Base-by-base conservation (phyloP, 2,797 vertebrate species). In the Lagothrix lagotricha region DNA sequence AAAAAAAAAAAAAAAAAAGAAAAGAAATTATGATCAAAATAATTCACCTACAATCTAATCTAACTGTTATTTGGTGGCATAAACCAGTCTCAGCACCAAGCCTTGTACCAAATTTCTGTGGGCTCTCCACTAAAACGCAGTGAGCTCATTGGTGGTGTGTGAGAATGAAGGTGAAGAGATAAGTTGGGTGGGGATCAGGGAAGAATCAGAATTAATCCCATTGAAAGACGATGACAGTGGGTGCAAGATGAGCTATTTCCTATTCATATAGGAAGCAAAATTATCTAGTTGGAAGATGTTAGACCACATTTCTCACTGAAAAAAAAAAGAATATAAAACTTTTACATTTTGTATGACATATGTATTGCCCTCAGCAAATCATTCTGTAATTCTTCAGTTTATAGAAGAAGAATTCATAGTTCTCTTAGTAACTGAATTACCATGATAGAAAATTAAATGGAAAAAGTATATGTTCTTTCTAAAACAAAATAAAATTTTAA, bases 401-500 rank as follows among this genome's bases (percentile, higher is more conserved):
- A 61, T 88, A 70, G 79, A 81, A 75, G 13, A 13, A 85, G 36
- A 95, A 80, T 41, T 58, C 61, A 92, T 39, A 26, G 5, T 8
- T 19, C 1, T 94, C 20, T 73, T 83, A 83, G 17, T 77, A 95
- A 90, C 15, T 48, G 58, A 95, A 92, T 93, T 85, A 83, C 13
- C 52, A 83, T 61, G 17, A 90, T 46, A 96, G 6, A 87, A 94
- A 79, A 90, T 67, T 72, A 81, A 97, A n/a, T 48, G 61, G 9
- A 94, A 90, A 90, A 94, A 58, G 36, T 8, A 50, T 15, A 33
- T 1, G 58, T 83, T 39, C 2, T 54, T 81, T 82, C 4, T 22
- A 75, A 90, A 96, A 33, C 46, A 87, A 81, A 85, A 92, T 64
- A 83, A 96, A 86, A 76, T 50, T 36, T 84, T 94, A 73, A n/a